Percentiles rank a stretch among this genome's conserved stretches.
Conservation (phyloP, 2,113 vertebrate genomes). For the Zootoca vivipara region DNA sequence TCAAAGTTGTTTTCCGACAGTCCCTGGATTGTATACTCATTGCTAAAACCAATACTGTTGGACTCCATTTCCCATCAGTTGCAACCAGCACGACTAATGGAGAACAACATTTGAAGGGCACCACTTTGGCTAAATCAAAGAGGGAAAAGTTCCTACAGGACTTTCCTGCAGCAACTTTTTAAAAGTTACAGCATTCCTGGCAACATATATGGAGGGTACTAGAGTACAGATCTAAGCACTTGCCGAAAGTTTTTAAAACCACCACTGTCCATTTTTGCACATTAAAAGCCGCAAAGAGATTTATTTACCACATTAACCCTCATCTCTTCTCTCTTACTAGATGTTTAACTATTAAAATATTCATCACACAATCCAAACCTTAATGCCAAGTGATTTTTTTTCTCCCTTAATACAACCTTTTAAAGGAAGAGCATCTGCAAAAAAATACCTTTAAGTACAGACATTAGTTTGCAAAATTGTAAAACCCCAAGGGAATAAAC, state of each 20-base stretch:
- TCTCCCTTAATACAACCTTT: constrained; percentile 65
- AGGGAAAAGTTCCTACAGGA: constrained; percentile 34
- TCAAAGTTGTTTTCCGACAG: constrained; percentile 20
- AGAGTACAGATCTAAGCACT: constrained; percentile 61
- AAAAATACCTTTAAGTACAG: constrained; percentile 71
- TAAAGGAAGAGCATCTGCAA: constrained; percentile 69
- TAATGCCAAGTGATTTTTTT: constrained; percentile 68
- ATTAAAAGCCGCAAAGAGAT: constrained; percentile 82
- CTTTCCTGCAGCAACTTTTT: constrained; percentile 40
- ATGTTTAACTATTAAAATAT: constrained; percentile 89
- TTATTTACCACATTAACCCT: constrained; percentile 81
- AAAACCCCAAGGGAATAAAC: constrained; percentile 55
- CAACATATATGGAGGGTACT: constrained; percentile 53
- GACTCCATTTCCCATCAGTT: too few relatives aligned
- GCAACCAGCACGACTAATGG: too few relatives aligned
- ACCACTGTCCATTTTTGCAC: constrained; percentile 80
- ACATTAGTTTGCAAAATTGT: constrained; percentile 55
- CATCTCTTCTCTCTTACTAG: constrained; percentile 74
- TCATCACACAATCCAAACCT: constrained; percentile 80
- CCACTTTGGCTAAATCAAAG: constrained; percentile 21
- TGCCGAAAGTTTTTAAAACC: constrained; percentile 71
- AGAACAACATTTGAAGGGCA: constrained; percentile 29
- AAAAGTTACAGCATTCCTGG: constrained; percentile 61
- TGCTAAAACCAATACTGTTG: background rate
- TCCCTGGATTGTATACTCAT: background rate